Conservation (phyloP, 2,113 vertebrate genomes). For the Rhegmatorhina hoffmannsi region DNA sequence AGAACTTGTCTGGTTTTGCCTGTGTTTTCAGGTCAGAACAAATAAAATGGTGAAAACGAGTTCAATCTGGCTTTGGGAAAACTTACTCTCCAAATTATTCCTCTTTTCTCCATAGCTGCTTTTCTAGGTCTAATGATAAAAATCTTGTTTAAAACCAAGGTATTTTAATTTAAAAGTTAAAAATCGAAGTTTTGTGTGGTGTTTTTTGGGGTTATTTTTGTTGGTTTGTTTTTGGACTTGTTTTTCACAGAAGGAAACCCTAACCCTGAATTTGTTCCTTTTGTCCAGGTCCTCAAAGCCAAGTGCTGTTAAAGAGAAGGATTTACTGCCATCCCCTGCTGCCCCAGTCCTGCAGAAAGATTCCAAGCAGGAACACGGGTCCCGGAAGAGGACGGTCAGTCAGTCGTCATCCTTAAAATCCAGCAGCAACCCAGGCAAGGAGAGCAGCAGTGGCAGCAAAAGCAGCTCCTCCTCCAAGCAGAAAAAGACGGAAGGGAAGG, state of each 20-base stretch:
- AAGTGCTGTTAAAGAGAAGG: slow-evolving; percentile 89
- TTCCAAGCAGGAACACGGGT: slow-evolving; percentile 87
- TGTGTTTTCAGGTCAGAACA: slow-evolving; percentile 55
- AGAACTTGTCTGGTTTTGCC: slow-evolving; percentile 14
- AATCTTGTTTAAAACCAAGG: background rate
- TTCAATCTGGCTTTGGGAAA: background rate
- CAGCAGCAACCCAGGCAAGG: slow-evolving; percentile 83
- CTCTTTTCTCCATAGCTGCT: background rate
- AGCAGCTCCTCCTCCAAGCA: slow-evolving; percentile 88
- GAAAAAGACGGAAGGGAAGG: slow-evolving; percentile 90
- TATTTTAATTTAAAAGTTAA: background rate
- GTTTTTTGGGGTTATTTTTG: background rate
- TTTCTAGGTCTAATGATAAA: background rate
- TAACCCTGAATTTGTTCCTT: background rate
- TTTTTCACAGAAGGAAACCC: background rate
- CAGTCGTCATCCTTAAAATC: slow-evolving; percentile 90
- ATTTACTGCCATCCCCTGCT: slow-evolving; percentile 89
- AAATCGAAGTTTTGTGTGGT: background rate
- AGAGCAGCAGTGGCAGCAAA: slow-evolving; percentile 80
- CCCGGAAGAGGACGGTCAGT: slow-evolving; percentile 91
- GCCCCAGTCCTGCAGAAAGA: slow-evolving; percentile 85
- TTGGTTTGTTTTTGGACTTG: background rate
- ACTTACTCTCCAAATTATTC: background rate
- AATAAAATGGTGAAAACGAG: slow-evolving; percentile 31
- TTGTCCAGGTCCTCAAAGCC: slow-evolving; percentile 85